Evolutionary conservation across 2,888 invertebrate species (phyloP), one percentile per base, ranked within the genome.

Genomic region (Agrochola lota): DNA sequence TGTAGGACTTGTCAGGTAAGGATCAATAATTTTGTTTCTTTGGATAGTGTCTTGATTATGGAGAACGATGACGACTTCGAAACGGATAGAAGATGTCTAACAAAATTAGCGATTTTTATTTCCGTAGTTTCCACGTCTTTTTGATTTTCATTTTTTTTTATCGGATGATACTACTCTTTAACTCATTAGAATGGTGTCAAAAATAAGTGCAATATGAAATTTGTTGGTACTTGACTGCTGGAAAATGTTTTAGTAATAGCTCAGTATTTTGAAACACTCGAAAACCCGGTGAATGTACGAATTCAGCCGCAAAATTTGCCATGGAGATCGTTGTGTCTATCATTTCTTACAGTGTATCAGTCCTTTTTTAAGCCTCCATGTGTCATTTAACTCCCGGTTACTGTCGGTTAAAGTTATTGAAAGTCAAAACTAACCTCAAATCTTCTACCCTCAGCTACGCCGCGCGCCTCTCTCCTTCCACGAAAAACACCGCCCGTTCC

Each of bases 1-100:
- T 98, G 98, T 92, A 98, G 98, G 88, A 98, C 98, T 23, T 98
- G 98, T 88, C 97, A 97, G 94, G 97, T 96, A 43, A 85, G 20
- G 15, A 82, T 40, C 60, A n/a, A n/a, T n/a, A 0, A 12, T 11
- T 23, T 35, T 40, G 17, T 35, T 15, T 64, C 11, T 5, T 40
- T 12, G 1, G 17, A 60, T 49, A 23, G 2, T 52, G 4, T 70
- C 12, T 57, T 57, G 59, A 62, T 20, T 12, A 59, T 9, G 30
- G n/a, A 43, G 20, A 20, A n/a, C n/a, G 11, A 12, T n/a, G 2
- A 20, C 3, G 1, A 30, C 4, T 30, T 30, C 6, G 30, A 23
- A 11, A 30, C 17, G 15, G 26, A 1, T 57, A 55, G 6, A 35
- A 20, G 7, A n/a, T 26, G 52, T 35, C n/a, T 59, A 40, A 9